Percentiles rank a stretch among this genome's conserved stretches.
phyloP scores from a whole-genome alignment of 2,797 vertebrate genomes.

The Brachyrhaphis roseni region DNA sequence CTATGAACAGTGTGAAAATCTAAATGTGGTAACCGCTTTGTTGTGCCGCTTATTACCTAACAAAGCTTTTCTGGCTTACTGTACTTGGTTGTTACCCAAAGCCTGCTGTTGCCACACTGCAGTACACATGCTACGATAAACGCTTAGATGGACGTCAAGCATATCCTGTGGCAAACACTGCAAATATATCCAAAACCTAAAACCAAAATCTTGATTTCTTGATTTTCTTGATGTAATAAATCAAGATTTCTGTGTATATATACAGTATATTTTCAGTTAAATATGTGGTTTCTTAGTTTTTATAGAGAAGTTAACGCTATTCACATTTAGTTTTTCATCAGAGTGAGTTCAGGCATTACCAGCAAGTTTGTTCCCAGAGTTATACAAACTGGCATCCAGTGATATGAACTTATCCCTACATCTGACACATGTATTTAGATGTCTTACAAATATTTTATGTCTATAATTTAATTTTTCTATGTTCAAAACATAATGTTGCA shows the following conservation, averaged over 20 bases:
- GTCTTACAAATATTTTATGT: neutral
- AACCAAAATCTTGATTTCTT: too few species aligned
- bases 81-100: neutral
- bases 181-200: neutral
- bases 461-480: neutral
- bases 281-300: neutral
- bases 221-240: neutral
- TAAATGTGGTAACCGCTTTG: neutral
- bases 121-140: too few species aligned
- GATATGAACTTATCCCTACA: neutral
- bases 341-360: neutral
- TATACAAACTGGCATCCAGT: neutral
- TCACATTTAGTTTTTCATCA: neutral
- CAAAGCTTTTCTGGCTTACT: neutral
- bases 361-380: neutral
- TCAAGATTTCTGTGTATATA: neutral
- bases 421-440: neutral
- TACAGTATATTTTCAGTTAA: neutral
- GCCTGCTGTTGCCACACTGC: neutral
- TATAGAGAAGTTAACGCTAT: neutral
- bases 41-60: constrained; percentile 10
- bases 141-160: neutral
- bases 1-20: neutral
- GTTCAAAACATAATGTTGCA: neutral
- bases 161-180: neutral